phyloP scores from a whole-genome alignment of 2,888 invertebrate genomes.

The Athripsodes cinereus region DNA sequence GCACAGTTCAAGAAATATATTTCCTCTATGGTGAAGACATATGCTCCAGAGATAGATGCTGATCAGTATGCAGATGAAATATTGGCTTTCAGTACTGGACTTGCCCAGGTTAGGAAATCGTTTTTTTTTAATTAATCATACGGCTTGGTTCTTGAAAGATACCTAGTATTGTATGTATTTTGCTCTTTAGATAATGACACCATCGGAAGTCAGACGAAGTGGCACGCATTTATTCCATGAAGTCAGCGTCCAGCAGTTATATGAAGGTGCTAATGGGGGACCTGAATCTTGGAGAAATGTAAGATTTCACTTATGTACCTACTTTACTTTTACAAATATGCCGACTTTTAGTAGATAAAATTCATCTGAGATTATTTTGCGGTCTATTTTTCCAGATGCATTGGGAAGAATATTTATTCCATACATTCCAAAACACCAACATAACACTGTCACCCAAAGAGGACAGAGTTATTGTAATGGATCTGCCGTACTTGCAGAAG shows the following conservation, averaged over 20 bases:
- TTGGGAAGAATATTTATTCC: constrained; percentile 55
- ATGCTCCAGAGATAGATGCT: constrained; percentile 41
- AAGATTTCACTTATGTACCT: constrained; percentile 25
- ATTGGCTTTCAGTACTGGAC: constrained; percentile 52
- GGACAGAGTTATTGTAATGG: constrained; percentile 60
- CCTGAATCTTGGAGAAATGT: constrained; percentile 49
- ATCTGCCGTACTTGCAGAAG: constrained; percentile 59
- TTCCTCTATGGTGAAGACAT: constrained; percentile 49
- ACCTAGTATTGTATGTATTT: not conserved
- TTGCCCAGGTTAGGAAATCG: constrained; percentile 57
- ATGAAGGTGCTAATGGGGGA: constrained; percentile 44
- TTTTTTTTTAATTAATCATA: not conserved
- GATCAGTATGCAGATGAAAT: constrained; percentile 54
- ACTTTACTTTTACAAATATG: too few species aligned
- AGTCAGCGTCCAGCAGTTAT: constrained; percentile 51
- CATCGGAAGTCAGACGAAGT: constrained; percentile 56
- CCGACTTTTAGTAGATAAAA: too few species aligned
- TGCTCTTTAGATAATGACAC: constrained; percentile 53
- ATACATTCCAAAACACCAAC: constrained; percentile 54
- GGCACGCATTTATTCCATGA: constrained; percentile 59
- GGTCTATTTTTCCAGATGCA: constrained; percentile 46
- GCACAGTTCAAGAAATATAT: constrained; percentile 57
- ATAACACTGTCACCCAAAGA: constrained; percentile 43
- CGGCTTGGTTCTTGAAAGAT: not conserved
- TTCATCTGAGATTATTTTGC: too few species aligned